A percentile compares a stretch with the other conserved stretches of the same genome.
Conservation (phyloP, 2,113 vertebrate species). For the Ammodytes dubius region DNA sequence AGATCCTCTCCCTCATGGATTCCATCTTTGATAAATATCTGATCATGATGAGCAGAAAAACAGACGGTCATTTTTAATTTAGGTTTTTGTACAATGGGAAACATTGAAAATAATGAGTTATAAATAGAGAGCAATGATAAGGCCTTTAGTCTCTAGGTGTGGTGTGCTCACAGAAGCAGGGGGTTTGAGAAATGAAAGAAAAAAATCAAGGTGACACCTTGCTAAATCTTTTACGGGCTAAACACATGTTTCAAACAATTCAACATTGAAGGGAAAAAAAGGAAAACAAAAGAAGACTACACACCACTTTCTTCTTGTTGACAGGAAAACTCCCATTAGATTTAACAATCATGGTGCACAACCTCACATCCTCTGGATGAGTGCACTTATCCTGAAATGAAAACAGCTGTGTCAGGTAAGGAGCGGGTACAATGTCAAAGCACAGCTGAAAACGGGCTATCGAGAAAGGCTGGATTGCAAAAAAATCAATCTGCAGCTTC, state of each 20-base stretch:
- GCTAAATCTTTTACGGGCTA: slow-evolving; percentile 6
- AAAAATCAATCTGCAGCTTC: slow-evolving; percentile 33
- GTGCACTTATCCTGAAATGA: slow-evolving; percentile 94
- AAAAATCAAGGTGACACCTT: slow-evolving; percentile 27
- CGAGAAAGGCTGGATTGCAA: slow-evolving; percentile 20
- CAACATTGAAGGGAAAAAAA: neutral
- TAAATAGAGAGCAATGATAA: neutral
- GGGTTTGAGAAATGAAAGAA: slow-evolving; percentile 7
- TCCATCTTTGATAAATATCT: slow-evolving; percentile 91
- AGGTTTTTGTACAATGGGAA: neutral
- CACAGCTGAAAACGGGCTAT: slow-evolving; percentile 39
- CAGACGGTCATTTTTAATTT: neutral
- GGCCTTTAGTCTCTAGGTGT: neutral
- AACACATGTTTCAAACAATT: slow-evolving; percentile 16
- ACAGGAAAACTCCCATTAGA: slow-evolving; percentile 96
- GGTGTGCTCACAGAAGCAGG: slow-evolving; percentile 14
- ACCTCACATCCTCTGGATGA: slow-evolving; percentile 97
- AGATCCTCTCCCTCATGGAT: slow-evolving; percentile 90
- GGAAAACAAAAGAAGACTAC: slow-evolving; percentile 63
- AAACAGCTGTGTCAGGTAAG: slow-evolving; percentile 74
- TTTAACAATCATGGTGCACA: slow-evolving; percentile 96
- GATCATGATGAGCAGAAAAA: slow-evolving; percentile 19
- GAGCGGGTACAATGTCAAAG: slow-evolving; percentile 47
- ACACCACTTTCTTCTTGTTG: slow-evolving; percentile 97
- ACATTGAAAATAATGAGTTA: slow-evolving; percentile 20